These are phyloP conservation scores for Struthidea cinerea DNA, from an alignment of 2,113 vertebrate species.

Conservation along the genomic window DNA sequence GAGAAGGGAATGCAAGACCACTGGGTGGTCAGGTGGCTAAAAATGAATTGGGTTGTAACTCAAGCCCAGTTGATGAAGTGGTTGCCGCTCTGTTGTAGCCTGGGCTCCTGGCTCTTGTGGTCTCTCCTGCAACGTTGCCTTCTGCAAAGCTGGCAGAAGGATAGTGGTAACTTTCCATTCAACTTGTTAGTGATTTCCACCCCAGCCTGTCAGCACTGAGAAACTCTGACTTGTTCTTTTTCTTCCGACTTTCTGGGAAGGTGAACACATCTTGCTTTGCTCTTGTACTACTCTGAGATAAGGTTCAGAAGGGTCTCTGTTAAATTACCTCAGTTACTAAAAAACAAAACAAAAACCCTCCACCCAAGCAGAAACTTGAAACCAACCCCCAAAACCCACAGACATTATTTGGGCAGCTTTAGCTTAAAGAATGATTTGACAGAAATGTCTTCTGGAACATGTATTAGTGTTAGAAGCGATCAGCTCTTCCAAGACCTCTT, in stretches of 20 bases:
- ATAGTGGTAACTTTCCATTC: not conserved
- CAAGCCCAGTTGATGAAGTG: not conserved
- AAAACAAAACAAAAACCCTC: not conserved
- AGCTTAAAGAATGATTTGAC: not conserved
- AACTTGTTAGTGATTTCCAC: not conserved
- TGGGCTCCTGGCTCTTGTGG: not conserved
- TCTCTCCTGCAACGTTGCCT: not conserved
- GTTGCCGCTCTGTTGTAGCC: not conserved
- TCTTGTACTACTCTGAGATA: not conserved
- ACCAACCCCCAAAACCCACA: not conserved
- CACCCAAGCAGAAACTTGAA: rapidly evolving
- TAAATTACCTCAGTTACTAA: not conserved
- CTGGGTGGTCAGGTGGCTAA: not conserved
- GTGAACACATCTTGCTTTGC: not conserved
- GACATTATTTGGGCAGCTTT: not conserved
- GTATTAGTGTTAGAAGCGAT: not conserved
- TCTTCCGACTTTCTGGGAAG: not conserved
- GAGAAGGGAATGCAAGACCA: not conserved
- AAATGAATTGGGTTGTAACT: not conserved
- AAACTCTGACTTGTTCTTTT: not conserved
- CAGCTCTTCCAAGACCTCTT: not conserved
- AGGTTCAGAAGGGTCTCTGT: not conserved
- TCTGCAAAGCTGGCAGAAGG: not conserved
- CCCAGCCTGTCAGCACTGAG: not conserved
- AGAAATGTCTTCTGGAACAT: not conserved